A percentile compares a stretch with the other conserved stretches of the same genome.
phyloP scores from a whole-genome alignment of 2,888 invertebrate genomes.

The Diaphora mendica region DNA sequence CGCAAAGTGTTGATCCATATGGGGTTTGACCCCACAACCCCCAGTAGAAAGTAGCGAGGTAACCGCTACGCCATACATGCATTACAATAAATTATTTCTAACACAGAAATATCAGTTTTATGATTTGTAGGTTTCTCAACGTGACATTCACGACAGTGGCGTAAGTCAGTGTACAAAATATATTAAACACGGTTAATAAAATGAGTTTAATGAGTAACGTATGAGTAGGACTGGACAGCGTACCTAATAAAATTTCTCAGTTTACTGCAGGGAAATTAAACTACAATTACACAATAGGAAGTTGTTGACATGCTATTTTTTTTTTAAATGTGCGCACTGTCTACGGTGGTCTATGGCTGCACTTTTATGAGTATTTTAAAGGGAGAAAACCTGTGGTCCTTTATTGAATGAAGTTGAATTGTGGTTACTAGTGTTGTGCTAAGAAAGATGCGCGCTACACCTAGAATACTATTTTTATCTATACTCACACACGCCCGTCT shows the following conservation, averaged over 20 bases:
- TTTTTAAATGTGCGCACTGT: not conserved
- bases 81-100: not conserved
- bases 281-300: slow-evolving; percentile 13
- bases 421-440: not conserved
- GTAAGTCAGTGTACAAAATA: not conserved
- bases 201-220: slow-evolving; percentile 10
- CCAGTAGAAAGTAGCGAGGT: no score
- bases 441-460: no score
- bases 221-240: not conserved
- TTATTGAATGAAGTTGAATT: not conserved
- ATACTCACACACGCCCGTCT: no score
- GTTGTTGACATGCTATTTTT: slow-evolving; percentile 11
- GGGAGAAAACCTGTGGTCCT: no score
- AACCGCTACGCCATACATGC: no score
- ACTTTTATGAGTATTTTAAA: no score
- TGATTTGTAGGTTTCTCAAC: not conserved
- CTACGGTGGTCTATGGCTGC: not conserved
- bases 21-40: no score
- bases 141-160: not conserved
- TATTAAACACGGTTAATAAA: not conserved
- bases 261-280: slow-evolving; percentile 37
- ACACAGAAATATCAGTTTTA: not conserved
- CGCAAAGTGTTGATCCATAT: no score
- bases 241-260: slow-evolving; percentile 20
- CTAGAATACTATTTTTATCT: no score